phyloP scores from a whole-genome alignment of 2,888 invertebrate species.

The Synanthedon vespiformis region DNA sequence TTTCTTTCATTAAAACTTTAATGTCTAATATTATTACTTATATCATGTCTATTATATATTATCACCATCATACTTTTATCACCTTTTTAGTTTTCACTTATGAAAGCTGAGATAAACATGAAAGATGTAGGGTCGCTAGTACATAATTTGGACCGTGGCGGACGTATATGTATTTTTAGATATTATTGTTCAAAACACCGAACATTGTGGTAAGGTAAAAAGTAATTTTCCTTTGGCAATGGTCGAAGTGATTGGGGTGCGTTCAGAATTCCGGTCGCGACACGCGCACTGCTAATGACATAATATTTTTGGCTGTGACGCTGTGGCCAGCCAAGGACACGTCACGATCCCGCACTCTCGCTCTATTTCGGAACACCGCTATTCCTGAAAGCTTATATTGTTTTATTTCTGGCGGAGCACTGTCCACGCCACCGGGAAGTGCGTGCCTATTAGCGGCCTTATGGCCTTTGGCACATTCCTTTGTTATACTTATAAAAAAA shows the following conservation, averaged over 20 bases:
- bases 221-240: no score
- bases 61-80: no score
- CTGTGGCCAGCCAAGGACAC: constrained; percentile 47
- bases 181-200: neutral
- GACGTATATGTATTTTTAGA: no score
- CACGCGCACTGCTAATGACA: constrained; percentile 39
- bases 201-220: neutral
- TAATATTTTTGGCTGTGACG: constrained; percentile 35
- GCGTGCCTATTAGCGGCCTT: constrained; percentile 22
- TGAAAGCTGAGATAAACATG: no score
- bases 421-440: constrained; percentile 56
- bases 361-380: constrained; percentile 51
- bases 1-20: no score
- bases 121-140: no score
- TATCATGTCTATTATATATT: no score
- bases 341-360: constrained; percentile 38
- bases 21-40: no score
- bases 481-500: no score
- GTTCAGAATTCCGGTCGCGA: constrained; percentile 1
- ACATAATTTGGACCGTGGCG: no score
- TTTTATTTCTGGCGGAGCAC: constrained; percentile 55
- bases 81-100: no score
- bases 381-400: constrained; percentile 66
- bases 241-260: constrained; percentile 1
- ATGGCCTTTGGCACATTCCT: constrained; percentile 2